Evolutionary conservation across 2,113 vertebrate genomes (phyloP).

Genomic region (Chionodraco myersi): DNA sequence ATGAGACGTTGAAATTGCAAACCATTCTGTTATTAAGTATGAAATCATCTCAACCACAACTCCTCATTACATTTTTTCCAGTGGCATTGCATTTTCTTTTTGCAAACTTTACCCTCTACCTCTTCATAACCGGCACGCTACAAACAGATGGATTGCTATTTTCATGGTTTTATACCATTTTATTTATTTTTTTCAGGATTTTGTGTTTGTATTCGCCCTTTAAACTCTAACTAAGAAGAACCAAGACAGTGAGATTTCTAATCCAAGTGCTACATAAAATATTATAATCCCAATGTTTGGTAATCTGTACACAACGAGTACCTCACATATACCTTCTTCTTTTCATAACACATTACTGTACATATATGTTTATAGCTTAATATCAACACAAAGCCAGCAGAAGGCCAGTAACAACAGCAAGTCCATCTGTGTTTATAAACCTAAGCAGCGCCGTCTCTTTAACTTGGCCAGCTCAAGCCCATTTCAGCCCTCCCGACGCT

Average conservation of each 20-base stretch:
- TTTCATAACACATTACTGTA: conserved; percentile 49
- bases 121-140: conserved; percentile 39
- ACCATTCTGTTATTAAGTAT: conserved; percentile 57
- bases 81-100: not conserved
- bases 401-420: conserved; percentile 34
- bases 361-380: conserved; percentile 71
- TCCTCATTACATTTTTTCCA: conserved; percentile 12
- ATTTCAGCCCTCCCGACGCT: conserved; percentile 29
- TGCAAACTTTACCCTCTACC: conserved; percentile 7
- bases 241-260: conserved; percentile 50
- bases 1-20: conserved; percentile 59
- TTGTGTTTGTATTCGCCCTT: conserved; percentile 4
- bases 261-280: conserved; percentile 82
- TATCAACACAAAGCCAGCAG: conserved; percentile 56
- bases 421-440: conserved; percentile 43
- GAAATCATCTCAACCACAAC: conserved; percentile 61
- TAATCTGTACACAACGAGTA: conserved; percentile 70
- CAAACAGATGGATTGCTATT: conserved; percentile 9
- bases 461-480: conserved; percentile 70
- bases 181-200: not conserved
- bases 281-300: conserved; percentile 53
- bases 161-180: conserved; percentile 4
- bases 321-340: conserved; percentile 60
- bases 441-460: conserved; percentile 35
- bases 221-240: conserved; percentile 37